phyloP scores from a whole-genome alignment of 2,797 vertebrate species.

The Molothrus ater region DNA sequence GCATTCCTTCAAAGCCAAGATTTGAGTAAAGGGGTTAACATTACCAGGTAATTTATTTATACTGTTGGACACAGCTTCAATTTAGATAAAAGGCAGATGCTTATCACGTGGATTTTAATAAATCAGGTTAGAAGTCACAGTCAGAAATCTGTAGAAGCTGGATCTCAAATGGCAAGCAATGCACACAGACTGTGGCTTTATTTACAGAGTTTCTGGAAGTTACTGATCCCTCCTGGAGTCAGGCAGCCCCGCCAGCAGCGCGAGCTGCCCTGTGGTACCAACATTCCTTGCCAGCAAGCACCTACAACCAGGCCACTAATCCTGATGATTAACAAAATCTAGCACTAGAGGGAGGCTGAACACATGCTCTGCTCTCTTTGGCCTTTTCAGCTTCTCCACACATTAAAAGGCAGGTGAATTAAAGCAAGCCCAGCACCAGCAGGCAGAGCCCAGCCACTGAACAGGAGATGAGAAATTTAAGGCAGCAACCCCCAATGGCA shows the following conservation, averaged over 20 bases:
- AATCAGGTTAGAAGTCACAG: not conserved
- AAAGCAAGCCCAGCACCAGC: not conserved
- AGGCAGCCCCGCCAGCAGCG: accelerated
- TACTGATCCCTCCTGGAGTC: not conserved
- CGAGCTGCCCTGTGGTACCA: not conserved
- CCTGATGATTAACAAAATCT: conserved; percentile 46
- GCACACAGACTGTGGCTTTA: not conserved
- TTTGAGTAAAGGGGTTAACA: conserved; percentile 13
- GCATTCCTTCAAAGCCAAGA: conserved; percentile 10
- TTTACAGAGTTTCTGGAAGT: not conserved
- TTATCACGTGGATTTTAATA: conserved; percentile 25
- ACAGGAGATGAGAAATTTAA: not conserved
- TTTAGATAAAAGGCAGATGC: conserved; percentile 39
- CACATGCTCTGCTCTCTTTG: not conserved
- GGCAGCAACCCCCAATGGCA: not conserved
- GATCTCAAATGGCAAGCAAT: not conserved
- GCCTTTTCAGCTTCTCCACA: not conserved
- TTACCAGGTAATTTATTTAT: conserved; percentile 45
- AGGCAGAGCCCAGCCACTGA: not conserved
- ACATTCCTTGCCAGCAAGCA: not conserved
- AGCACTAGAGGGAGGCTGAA: conserved; percentile 49
- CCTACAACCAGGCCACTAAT: conserved; percentile 8
- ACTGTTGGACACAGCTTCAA: not conserved
- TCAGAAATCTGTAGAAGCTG: not conserved
- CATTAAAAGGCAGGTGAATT: not conserved